Conservation (phyloP, 2,113 vertebrate species). For the Ariopsis seemanni region DNA sequence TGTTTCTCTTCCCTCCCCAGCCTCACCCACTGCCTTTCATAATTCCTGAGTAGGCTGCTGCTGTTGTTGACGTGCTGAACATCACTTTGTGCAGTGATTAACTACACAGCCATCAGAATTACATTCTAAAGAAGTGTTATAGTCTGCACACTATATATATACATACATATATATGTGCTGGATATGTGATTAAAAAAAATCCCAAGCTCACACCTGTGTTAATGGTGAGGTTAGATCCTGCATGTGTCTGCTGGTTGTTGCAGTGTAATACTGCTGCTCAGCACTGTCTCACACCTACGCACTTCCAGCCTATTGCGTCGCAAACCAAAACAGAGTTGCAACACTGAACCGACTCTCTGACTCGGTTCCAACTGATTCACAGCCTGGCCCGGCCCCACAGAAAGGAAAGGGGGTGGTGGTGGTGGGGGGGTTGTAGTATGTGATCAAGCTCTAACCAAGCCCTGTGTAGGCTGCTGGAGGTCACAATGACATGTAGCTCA, state of each 20-base stretch:
- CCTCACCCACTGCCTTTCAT: background rate
- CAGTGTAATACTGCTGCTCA: constrained; percentile 25
- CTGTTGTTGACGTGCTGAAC: background rate
- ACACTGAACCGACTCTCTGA: constrained; percentile 17
- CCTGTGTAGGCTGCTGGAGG: constrained; percentile 8
- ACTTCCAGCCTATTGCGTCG: constrained; percentile 42
- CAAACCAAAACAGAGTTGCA: constrained; percentile 33
- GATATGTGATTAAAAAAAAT: background rate
- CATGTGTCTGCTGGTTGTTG: constrained; percentile 24
- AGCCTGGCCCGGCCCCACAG: background rate
- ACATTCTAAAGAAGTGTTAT: background rate
- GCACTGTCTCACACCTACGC: constrained; percentile 50
- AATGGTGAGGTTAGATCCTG: background rate
- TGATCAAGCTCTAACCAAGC: background rate
- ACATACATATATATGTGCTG: too few species aligned
- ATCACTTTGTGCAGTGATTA: constrained; percentile 2
- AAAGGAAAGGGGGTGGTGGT: too few species aligned
- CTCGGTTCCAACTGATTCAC: background rate
- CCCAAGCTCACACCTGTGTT: background rate
- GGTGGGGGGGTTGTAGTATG: too few species aligned
- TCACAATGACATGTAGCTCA: constrained; percentile 8
- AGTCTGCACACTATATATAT: background rate
- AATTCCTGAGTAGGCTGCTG: constrained; percentile 25
- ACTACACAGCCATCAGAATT: background rate
- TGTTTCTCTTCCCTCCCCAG: background rate